Percentiles rank a stretch among this genome's conserved stretches.
Evolutionary conservation across 2,113 vertebrate species (phyloP).

Genomic region (Vombatus ursinus): DNA sequence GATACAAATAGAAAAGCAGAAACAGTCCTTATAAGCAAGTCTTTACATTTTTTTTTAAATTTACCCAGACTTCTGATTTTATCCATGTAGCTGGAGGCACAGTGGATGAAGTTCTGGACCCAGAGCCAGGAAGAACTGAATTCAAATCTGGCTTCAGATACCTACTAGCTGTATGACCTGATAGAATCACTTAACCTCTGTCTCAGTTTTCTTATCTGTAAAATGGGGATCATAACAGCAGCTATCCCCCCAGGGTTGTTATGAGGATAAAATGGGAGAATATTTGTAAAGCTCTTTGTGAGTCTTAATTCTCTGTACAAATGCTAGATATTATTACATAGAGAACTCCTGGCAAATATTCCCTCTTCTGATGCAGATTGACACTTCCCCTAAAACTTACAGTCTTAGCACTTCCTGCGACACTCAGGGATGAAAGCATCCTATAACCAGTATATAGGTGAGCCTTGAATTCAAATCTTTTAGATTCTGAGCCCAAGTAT

Average conservation of each 20-base stretch:
- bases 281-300: background rate
- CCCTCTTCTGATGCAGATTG: background rate
- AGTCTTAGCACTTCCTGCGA: background rate
- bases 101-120: background rate
- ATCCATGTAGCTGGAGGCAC: background rate
- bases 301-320: background rate
- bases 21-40: background rate
- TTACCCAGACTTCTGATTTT: background rate
- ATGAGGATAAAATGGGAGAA: background rate
- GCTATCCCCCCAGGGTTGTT: background rate
- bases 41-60: background rate
- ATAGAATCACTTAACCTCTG: background rate
- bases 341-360: background rate
- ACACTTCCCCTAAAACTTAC: background rate
- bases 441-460: background rate
- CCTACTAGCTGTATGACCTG: background rate
- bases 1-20: background rate
- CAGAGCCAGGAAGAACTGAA: background rate
- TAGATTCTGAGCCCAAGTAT: background rate
- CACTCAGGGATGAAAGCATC: background rate
- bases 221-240: background rate
- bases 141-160: background rate
- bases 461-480: background rate
- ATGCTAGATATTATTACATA: background rate
- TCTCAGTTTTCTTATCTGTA: background rate